phyloP scores from a whole-genome alignment of 2,888 invertebrate genomes.

The Meiosimyza decipiens region DNA sequence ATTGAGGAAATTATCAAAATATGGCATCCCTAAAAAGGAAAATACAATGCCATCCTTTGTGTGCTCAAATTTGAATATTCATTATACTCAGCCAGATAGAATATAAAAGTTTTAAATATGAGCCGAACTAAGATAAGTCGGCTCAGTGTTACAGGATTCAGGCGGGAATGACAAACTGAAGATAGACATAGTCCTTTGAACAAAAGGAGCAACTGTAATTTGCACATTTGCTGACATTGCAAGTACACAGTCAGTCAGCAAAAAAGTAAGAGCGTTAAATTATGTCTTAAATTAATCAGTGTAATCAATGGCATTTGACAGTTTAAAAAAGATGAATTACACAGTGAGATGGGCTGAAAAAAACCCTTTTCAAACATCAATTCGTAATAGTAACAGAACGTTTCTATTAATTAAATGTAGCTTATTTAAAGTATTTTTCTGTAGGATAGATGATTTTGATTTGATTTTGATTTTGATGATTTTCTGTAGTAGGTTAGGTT shows the following conservation, averaged over 20 bases:
- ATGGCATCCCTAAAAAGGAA: no score
- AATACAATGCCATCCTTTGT: neutral
- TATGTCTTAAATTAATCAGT: slow-evolving; percentile 27
- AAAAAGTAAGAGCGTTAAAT: slow-evolving; percentile 18
- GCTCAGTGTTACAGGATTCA: no score
- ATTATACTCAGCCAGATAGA: slow-evolving; percentile 49
- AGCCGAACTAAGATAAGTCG: slow-evolving; percentile 25
- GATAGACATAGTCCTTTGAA: neutral
- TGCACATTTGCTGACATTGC: slow-evolving; percentile 37
- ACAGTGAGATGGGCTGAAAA: no score
- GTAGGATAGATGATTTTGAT: no score
- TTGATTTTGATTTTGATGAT: no score
- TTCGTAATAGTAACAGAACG: no score
- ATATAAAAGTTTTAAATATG: slow-evolving; percentile 13
- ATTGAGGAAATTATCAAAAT: no score
- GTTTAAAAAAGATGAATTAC: neutral
- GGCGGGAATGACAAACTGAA: neutral
- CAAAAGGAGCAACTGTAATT: slow-evolving; percentile 32
- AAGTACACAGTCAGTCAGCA: no score
- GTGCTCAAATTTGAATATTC: slow-evolving; percentile 55
- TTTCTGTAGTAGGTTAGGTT: no score
- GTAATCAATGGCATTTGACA: slow-evolving; percentile 29
- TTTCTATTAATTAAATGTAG: no score
- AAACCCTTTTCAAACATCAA: no score
- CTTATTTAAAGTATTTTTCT: no score